A percentile compares a stretch with the other conserved stretches of the same genome.
Conservation (phyloP, 2,797 vertebrate genomes). For the Glossophaga mutica region DNA sequence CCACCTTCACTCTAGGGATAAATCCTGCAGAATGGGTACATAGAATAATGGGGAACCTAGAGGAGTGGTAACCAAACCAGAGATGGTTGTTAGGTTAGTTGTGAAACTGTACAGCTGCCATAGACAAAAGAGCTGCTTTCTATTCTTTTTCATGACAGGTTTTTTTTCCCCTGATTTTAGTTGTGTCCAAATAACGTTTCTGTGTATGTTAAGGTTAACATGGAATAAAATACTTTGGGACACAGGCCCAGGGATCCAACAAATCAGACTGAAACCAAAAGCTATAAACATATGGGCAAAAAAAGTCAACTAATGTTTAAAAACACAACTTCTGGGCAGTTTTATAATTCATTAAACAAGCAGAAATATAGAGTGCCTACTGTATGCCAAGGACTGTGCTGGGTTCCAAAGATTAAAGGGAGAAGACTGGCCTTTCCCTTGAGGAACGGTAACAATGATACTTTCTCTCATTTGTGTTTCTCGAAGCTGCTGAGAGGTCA, state of each 20-base stretch:
- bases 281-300: neutral
- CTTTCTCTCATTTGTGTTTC: neutral
- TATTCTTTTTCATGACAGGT: neutral
- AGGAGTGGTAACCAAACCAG: neutral
- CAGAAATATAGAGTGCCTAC: neutral
- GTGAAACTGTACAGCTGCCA: neutral
- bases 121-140: neutral
- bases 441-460: neutral
- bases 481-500: neutral
- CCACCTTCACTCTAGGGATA: neutral
- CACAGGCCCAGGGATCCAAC: neutral
- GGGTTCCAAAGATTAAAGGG: neutral
- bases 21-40: neutral
- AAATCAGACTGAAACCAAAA: neutral
- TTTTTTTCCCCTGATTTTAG: neutral
- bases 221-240: neutral
- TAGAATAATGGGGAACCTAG: neutral
- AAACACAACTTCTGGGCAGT: conserved; percentile 9
- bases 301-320: conserved; percentile 10
- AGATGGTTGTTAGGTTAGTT: neutral
- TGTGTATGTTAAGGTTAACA: neutral
- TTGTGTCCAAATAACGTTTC: neutral
- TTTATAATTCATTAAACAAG: conserved; percentile 29
- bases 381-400: neutral
- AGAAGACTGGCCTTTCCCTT: neutral